Evolutionary conservation across 2,797 vertebrate species (phyloP), one percentile per base, ranked within the genome.

Genomic region (Oryzias dopingdopingensis): DNA sequence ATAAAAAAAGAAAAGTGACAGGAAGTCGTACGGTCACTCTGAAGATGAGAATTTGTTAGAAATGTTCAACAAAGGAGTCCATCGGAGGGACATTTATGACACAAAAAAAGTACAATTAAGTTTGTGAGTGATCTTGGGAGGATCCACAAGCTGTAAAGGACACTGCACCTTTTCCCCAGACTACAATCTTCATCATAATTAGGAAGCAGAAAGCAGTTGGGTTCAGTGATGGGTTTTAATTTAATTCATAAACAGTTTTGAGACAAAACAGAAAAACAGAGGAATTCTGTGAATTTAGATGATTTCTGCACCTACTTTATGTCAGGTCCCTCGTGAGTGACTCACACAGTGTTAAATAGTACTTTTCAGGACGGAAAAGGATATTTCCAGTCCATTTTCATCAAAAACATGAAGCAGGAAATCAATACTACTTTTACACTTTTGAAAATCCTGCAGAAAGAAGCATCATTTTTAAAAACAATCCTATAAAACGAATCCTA

Each of bases 171-270:
- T 74, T 53, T 49, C 65, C 46, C 32, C 46, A 10, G 20, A 82
- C 79, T 56, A 49, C 54, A 80, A 82, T 74, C 58, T 61, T 24
- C 55, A 67, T 62, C 40, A 73, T 74, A 81, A 88, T 83, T 59
- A 87, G 43, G 45, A 80, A 46, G 59, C 72, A 50, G 65, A 73
- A 74, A 37, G 61, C 71, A 54, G 65, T 3, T 1, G 59, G 59
- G 54, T 60, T 83, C 47, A 55, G 62, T 58, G 53, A 82, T 42
- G 52, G 67, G 54, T 82, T 88, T 90, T 88, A 88, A 86, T 86
- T 74, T 77, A 64, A 68, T 64, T 67, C 61, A 78, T 55, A 70
- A 70, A 77, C 61, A 71, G 56, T 69, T 55, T 70, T 77, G 65
- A 79, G 42, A 74, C 50, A 54, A 42, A 49, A 70, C 59, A 70